A percentile compares a stretch with the other conserved stretches of the same genome.
Evolutionary conservation across 2,797 vertebrate species (phyloP).

Genomic region (Acanthis flammea): DNA sequence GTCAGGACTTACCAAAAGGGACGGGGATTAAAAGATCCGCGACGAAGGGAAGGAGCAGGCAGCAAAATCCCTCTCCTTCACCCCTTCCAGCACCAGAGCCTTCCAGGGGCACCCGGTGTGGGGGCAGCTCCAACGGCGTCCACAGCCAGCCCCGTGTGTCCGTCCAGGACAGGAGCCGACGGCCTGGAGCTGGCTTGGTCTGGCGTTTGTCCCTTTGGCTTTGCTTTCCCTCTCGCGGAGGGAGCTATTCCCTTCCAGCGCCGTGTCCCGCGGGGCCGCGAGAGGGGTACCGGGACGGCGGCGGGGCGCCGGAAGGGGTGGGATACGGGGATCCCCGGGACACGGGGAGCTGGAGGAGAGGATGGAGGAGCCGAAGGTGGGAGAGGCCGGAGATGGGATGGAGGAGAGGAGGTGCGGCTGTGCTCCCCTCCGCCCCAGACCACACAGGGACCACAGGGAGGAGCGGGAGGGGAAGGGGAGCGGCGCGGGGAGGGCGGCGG

Average conservation of each 20-base stretch:
- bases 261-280: not conserved
- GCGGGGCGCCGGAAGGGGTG: conserved; percentile 63
- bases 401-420: not conserved
- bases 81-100: conserved; percentile 51
- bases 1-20: conserved; percentile 67
- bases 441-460: conserved; percentile 19
- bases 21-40: not conserved
- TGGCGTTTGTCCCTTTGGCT: conserved; percentile 39
- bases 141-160: conserved; percentile 22
- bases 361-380: conserved; percentile 7
- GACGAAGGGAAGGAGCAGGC: not conserved
- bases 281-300: conserved; percentile 29
- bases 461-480: not conserved
- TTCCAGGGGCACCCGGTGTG: conserved; percentile 37
- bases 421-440: conserved; percentile 1
- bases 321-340: not conserved
- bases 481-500: not conserved
- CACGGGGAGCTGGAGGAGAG: not conserved
- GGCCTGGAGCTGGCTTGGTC: conserved; percentile 16
- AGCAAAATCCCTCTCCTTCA: conserved; percentile 19
- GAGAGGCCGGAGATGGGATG: conserved; percentile 1
- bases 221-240: not conserved
- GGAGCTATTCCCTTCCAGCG: not conserved
- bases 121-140: conserved; percentile 14
- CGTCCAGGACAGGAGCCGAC: conserved; percentile 68